Base-by-base conservation (phyloP, 2,888 invertebrate genomes). In the Luperina nickerlii region DNA sequence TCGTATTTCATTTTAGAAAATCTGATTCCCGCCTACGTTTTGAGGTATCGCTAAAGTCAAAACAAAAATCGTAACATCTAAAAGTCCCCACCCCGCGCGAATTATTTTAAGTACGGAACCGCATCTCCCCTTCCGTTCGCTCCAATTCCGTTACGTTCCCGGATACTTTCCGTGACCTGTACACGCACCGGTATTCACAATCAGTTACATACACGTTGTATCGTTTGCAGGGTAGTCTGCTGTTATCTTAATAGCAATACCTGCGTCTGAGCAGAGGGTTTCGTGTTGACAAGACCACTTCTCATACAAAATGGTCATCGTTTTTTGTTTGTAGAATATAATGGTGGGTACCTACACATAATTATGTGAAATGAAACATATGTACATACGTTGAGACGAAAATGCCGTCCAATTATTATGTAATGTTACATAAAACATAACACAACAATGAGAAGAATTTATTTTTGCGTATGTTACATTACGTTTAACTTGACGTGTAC, bases 141-240 rank as follows among this genome's bases (percentile, higher is more conserved):
- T 74, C 83, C 72, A 65, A 79, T 75, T 83, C 66, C 66, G 48
- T 82, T 63, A 13, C 69, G 70, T 66, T 72, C 81, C 75, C 62
- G 67, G 81, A 70, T 68, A 60, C 3, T 60, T 65, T 11, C 57
- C 72, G 69, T 62, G 32, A 63, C 66, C 71, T 63, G 73, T 72
- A 80, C 76, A 54, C 77, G 74, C 80, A 70, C 68, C 66, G 80
- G 76, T 71, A 82, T 80, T 75, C 87, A 83, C 85, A 89, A 89
- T 87, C 89, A 88, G 85, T 87, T 86, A 38, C 38, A 38, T 38
- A 83, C 68, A 82, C 48, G 57, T 73, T 73, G 45, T 60, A 42
- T 74, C 70, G 68, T 75, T 75, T 60, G 24, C 15, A 38, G 67
- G 48, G 45, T 60, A 65, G 48, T 72, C 42, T 66, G 72, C 4